Evolutionary conservation across 1,140 invertebrate species (phyloP).

Genomic region (Drosophila lini): DNA sequence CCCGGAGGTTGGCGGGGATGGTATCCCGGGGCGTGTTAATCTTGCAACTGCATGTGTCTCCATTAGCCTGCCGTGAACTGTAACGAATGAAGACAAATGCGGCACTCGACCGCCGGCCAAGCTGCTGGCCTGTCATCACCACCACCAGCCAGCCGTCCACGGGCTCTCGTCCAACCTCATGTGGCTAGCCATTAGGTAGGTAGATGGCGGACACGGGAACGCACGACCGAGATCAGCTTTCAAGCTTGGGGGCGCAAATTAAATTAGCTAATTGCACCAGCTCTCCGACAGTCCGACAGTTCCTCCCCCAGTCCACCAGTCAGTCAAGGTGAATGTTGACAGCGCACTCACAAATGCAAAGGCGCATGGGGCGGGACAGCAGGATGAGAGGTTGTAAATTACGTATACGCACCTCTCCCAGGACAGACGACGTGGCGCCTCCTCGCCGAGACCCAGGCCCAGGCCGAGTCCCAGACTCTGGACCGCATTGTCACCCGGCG

Average conservation of each 20-base stretch:
- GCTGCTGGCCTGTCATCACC: conserved; percentile 32
- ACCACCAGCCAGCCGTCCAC: not conserved
- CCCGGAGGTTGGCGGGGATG: not conserved
- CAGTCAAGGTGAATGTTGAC: conserved; percentile 64
- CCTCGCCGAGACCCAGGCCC: conserved; percentile 59
- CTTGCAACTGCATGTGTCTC: conserved; percentile 63
- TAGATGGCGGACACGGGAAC: conserved; percentile 36
- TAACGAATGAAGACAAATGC: conserved; percentile 75
- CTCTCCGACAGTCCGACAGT: conserved; percentile 18
- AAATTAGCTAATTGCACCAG: conserved; percentile 77
- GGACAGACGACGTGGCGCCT: conserved; percentile 88
- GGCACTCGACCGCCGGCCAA: conserved; percentile 44
- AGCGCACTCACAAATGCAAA: conserved; percentile 23
- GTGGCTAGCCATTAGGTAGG: conserved; percentile 58
- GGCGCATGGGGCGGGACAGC: conserved; percentile 1
- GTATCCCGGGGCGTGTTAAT: conserved; percentile 35
- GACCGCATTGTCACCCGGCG: conserved; percentile 47
- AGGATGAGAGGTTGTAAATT: conserved; percentile 41
- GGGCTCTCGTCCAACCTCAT: conserved; percentile 15
- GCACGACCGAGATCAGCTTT: conserved; percentile 61
- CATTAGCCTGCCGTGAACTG: conserved; percentile 50
- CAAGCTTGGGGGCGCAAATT: conserved; percentile 55
- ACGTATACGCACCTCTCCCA: conserved; percentile 89
- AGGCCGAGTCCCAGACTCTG: conserved; percentile 53
- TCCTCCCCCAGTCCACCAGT: conserved; percentile 9